Conservation (phyloP, 2,797 vertebrate genomes). For the Ctenosaura bakeri region DNA sequence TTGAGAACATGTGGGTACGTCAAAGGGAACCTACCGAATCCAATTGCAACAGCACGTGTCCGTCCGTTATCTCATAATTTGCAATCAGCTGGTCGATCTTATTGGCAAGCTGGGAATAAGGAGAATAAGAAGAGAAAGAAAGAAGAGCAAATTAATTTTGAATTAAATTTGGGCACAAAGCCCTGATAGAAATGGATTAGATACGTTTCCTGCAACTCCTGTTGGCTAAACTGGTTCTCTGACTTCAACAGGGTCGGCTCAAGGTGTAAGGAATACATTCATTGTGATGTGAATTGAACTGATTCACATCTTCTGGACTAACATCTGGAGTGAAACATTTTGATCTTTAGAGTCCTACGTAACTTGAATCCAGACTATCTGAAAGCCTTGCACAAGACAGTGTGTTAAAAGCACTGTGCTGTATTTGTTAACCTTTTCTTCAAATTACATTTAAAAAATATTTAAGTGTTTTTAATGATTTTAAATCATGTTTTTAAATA, state of each 20-base stretch:
- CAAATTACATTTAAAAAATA: no score
- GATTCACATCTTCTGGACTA: not conserved
- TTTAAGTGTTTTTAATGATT: no score
- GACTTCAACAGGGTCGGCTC: not conserved
- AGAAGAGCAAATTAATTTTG: not conserved
- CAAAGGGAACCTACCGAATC: conserved; percentile 78
- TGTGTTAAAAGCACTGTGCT: no score
- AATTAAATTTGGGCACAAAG: no score
- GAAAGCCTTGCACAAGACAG: no score
- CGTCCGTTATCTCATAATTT: conserved; percentile 85
- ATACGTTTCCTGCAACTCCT: not conserved
- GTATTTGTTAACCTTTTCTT: no score
- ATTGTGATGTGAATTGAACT: no score
- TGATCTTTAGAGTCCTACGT: no score
- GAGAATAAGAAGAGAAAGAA: conserved; percentile 12
- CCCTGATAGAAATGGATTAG: not conserved
- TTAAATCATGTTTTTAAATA: no score
- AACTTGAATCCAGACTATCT: no score
- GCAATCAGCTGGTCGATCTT: conserved; percentile 81
- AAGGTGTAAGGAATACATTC: not conserved
- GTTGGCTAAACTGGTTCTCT: not conserved
- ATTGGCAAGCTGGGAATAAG: conserved; percentile 83
- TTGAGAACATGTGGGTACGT: not conserved
- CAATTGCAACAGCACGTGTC: conserved; percentile 85
- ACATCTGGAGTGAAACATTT: no score